Evolutionary conservation across 2,888 invertebrate species (phyloP).

Genomic region (Dryococelus australis): DNA sequence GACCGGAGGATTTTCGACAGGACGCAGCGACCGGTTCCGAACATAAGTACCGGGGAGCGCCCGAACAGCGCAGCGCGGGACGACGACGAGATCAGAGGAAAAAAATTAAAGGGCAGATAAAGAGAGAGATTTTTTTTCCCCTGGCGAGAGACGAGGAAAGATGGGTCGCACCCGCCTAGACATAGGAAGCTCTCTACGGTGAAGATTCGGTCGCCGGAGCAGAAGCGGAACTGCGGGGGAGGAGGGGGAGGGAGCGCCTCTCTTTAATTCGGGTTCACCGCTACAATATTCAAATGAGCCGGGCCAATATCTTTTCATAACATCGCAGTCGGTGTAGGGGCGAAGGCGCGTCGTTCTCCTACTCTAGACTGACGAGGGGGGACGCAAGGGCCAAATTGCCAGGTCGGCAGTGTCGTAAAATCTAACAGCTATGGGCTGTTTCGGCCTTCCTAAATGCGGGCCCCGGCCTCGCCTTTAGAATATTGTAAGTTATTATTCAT

Average conservation of each 20-base stretch:
- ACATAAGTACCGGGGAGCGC: neutral
- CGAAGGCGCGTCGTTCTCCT: neutral
- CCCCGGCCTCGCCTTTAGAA: neutral
- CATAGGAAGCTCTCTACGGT: neutral
- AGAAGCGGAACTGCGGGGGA: neutral
- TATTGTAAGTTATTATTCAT: constrained; percentile 16
- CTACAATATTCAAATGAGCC: constrained; percentile 16
- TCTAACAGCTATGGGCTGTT: constrained; percentile 7
- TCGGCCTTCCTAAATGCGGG: neutral
- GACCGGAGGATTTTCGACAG: neutral
- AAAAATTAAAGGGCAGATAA: neutral
- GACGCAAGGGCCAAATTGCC: neutral
- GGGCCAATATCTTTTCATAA: constrained; percentile 16
- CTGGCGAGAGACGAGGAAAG: neutral
- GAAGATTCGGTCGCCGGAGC: neutral
- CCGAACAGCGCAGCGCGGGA: neutral
- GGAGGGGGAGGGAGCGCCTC: neutral
- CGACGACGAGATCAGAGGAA: neutral
- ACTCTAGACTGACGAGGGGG: neutral
- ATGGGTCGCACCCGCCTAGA: neutral
- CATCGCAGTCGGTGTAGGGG: neutral
- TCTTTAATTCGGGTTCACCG: constrained; percentile 16
- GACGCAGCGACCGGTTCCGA: neutral
- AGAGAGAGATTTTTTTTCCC: neutral
- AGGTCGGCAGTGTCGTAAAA: neutral